Conservation (phyloP, 2,113 vertebrate species). For the Heptranchias perlo region DNA sequence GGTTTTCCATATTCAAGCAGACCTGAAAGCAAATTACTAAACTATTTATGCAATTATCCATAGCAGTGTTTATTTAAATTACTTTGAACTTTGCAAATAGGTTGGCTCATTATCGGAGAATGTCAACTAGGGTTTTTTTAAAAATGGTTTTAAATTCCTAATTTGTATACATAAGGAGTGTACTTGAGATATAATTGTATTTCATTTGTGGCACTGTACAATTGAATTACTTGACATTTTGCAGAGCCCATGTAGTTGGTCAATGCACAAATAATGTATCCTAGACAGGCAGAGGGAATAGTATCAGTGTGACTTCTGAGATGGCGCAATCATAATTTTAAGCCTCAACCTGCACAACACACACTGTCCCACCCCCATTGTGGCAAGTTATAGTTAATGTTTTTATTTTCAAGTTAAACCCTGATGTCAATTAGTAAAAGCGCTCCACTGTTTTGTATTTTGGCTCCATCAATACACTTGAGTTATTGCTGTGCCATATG, state of each 20-base stretch:
- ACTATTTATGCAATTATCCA: slow-evolving; percentile 11
- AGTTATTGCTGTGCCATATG: background rate
- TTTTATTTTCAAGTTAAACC: background rate
- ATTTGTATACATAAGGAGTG: background rate
- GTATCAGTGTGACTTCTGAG: background rate
- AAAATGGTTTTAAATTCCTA: background rate
- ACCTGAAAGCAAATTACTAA: background rate
- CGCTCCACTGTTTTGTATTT: background rate
- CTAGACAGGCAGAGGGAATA: background rate
- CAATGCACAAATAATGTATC: background rate
- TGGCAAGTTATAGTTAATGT: background rate
- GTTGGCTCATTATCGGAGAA: background rate
- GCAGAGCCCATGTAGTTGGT: background rate
- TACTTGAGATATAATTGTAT: background rate
- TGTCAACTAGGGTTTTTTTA: background rate
- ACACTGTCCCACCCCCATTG: background rate
- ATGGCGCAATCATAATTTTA: background rate
- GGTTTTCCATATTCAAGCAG: background rate
- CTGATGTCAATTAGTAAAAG: background rate
- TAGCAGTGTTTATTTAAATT: background rate
- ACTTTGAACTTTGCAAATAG: slow-evolving; percentile 14
- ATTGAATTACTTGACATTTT: slow-evolving; percentile 15
- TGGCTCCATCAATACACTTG: background rate
- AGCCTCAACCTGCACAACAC: background rate
- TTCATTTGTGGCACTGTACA: background rate